Conservation (phyloP, 92 coral and sea anemone species). For the Hydrozoanthus gracilis region DNA sequence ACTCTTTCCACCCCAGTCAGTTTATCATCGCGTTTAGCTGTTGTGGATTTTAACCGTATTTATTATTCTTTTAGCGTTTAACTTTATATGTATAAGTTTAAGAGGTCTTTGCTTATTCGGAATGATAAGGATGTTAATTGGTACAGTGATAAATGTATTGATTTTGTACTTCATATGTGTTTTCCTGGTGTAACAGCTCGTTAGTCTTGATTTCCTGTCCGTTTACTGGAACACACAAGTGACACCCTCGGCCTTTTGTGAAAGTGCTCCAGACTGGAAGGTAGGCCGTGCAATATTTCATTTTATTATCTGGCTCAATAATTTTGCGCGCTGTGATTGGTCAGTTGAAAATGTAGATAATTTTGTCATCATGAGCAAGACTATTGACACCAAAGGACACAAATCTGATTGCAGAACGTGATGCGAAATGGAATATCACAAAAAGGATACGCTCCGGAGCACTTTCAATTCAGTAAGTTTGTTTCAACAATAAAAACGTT, state of each 20-base stretch:
- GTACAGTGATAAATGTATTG: no score
- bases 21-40: neutral
- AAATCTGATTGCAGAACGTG: neutral
- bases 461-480: constrained; percentile 18
- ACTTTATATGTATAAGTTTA: neutral
- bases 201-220: constrained; percentile 85
- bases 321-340: no score
- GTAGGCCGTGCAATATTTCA: constrained; percentile 38
- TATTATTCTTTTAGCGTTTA: no score
- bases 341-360: no score
- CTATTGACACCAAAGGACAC: neutral
- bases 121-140: neutral
- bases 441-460: constrained; percentile 27
- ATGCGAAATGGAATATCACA: constrained; percentile 33
- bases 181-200: constrained; percentile 68
- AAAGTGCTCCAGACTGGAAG: constrained; percentile 74
- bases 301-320: neutral
- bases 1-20: neutral
- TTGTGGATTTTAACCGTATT: neutral
- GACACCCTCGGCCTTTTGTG: constrained; percentile 50
- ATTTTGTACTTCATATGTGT: no score
- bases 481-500: neutral
- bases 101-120: neutral
- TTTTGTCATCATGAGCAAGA: no score
- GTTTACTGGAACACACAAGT: constrained; percentile 96